Evolutionary conservation across 2,888 invertebrate genomes (phyloP), one percentile per base, ranked within the genome.

Genomic region (Yponomeuta plumbellus): DNA sequence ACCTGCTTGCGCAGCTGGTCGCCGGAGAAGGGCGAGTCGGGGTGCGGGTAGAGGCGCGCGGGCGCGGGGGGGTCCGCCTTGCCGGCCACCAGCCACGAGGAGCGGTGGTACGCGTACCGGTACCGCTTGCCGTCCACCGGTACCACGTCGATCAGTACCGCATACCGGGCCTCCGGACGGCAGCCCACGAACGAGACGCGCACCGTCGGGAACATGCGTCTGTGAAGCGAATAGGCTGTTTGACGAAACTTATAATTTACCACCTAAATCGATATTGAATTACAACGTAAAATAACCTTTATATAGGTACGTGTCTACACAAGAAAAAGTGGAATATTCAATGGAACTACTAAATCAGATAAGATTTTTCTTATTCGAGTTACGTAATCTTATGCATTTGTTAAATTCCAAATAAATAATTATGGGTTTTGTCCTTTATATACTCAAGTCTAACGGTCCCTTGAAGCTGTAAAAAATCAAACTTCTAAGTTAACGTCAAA

Each of bases 161-260:
- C 95, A 92, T 98, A 99, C 72, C 95, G 94, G 81, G 95, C 95
- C 79, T 96, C 96, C 68, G 95, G 93, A 76, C 95, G 94, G 76
- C 95, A 93, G 1, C 96, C 96, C 73, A 95, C 95, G 92, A 99
- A 98, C 70, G 97, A 97, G 71, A 98, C 97, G 71, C 98, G 94
- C 77, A 99, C 95, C 72, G 98, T 98, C 72, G 99, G 99, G 88
- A 99, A 99, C 99, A 99, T 99, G 78, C 99, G 95, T 88, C 99
- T 99, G 93, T 75, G 71, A 73, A 52, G 44, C 44, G 17, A 52
- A 52, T 4, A 17, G 3, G 44, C 3, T 13, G 44, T 4, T 52
- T 52, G 13, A 17, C 13, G 17, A 52, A 52, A 52, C 2, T 1
- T 44, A 34, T 6, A 34, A 6, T 34, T 34, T 34, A 8, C 8